These are phyloP conservation scores for Sander vitreus DNA, from an alignment of 2,113 vertebrate genomes.

Conservation along the genomic window DNA sequence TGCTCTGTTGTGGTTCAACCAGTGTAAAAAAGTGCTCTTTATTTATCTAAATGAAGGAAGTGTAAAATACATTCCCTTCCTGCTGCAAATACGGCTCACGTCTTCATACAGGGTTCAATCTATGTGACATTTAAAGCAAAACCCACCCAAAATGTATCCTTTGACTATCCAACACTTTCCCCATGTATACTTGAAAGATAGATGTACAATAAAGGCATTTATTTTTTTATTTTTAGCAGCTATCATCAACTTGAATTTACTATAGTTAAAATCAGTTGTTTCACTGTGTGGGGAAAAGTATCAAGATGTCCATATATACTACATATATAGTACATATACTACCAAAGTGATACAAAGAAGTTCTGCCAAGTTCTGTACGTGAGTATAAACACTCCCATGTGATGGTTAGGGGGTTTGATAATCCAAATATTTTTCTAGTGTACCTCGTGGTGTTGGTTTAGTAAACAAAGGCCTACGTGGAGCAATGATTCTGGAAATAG, in stretches of 20 bases:
- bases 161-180: neutral
- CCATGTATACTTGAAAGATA: neutral
- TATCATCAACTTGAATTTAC: neutral
- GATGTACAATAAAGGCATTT: no score
- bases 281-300: neutral
- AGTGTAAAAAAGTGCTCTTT: neutral
- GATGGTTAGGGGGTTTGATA: slow-evolving; percentile 33
- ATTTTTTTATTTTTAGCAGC: no score
- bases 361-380: slow-evolving; percentile 47
- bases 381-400: slow-evolving; percentile 45
- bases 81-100: neutral
- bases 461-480: slow-evolving; percentile 34
- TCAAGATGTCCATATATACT: neutral
- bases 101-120: neutral
- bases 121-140: neutral
- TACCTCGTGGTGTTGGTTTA: slow-evolving; percentile 42
- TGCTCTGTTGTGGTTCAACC: neutral
- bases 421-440: slow-evolving; percentile 40
- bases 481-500: slow-evolving; percentile 39
- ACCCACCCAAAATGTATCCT: neutral
- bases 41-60: neutral
- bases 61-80: neutral
- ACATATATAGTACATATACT: slow-evolving; percentile 23
- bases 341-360: slow-evolving; percentile 18
- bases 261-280: neutral